phyloP scores from a whole-genome alignment of 2,888 invertebrate species.

The Parochlus steinenii region DNA sequence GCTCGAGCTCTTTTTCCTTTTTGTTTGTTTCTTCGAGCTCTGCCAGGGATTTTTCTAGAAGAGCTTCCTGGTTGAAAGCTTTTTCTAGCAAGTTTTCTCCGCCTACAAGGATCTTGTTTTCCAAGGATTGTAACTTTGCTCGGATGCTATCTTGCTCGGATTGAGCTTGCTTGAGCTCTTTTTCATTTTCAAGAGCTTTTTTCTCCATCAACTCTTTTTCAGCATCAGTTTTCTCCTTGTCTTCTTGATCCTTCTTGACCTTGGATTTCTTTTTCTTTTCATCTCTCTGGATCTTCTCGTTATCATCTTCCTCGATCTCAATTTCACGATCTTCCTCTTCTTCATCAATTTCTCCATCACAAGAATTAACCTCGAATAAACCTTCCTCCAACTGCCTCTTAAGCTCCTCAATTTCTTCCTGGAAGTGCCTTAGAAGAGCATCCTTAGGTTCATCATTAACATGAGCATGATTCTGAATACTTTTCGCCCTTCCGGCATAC shows the following conservation, averaged over 20 bases:
- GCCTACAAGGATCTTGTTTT: slow-evolving; percentile 92
- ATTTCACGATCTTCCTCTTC: slow-evolving; percentile 28
- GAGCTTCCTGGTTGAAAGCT: slow-evolving; percentile 79
- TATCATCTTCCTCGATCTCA: slow-evolving; percentile 38
- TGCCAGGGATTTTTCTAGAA: slow-evolving; percentile 72
- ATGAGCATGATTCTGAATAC: slow-evolving; percentile 87
- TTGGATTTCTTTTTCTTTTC: slow-evolving; percentile 23
- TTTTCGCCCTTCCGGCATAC: slow-evolving; percentile 95
- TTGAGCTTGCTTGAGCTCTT: slow-evolving; percentile 57
- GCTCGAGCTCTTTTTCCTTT: slow-evolving; percentile 64
- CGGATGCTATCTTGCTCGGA: slow-evolving; percentile 65
- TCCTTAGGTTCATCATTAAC: slow-evolving; percentile 97
- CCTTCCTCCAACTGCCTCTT: slow-evolving; percentile 67
- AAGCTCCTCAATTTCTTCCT: slow-evolving; percentile 88
- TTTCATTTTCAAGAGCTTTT: slow-evolving; percentile 48
- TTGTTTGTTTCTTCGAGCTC: slow-evolving; percentile 63
- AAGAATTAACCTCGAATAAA: slow-evolving; percentile 28
- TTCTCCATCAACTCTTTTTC: slow-evolving; percentile 50
- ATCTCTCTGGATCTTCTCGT: slow-evolving; percentile 36
- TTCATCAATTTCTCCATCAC: slow-evolving; percentile 20
- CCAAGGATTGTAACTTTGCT: slow-evolving; percentile 73
- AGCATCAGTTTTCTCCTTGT: slow-evolving; percentile 31
- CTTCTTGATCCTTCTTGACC: slow-evolving; percentile 20
- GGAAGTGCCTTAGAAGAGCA: slow-evolving; percentile 86
- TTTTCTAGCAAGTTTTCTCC: slow-evolving; percentile 97